A percentile compares a stretch with the other conserved stretches of the same genome.
phyloP scores from a whole-genome alignment of 2,113 vertebrate species.

The Hydrolagus affinis region DNA sequence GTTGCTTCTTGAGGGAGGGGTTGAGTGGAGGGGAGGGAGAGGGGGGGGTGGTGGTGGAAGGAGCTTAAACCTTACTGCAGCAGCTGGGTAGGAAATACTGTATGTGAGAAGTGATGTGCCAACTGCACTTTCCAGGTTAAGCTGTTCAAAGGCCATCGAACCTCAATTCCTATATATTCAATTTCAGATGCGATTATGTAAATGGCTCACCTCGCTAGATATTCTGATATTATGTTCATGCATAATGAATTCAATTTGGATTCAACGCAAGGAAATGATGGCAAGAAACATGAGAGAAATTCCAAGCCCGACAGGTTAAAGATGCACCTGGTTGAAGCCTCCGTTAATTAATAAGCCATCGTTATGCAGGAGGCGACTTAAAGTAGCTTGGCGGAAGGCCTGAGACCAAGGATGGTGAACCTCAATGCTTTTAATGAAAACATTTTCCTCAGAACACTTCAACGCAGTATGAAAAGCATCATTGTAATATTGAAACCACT shows the following conservation, averaged over 20 bases:
- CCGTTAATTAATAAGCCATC: not conserved
- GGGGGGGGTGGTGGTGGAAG: too few relatives aligned
- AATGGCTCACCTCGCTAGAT: not conserved
- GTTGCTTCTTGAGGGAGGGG: too few relatives aligned
- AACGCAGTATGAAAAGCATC: slow-evolving; percentile 12
- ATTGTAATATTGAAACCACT: slow-evolving; percentile 31
- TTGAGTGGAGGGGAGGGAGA: too few relatives aligned
- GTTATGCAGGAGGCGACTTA: slow-evolving; percentile 10
- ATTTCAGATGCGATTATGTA: not conserved
- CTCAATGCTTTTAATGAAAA: slow-evolving; percentile 27
- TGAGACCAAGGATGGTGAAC: slow-evolving; percentile 15
- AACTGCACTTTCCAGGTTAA: not conserved
- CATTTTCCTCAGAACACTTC: not conserved
- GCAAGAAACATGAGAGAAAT: slow-evolving; percentile 11
- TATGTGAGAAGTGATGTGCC: not conserved
- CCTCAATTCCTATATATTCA: not conserved
- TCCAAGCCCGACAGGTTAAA: slow-evolving; percentile 10
- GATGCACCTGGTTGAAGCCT: not conserved
- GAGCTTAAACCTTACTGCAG: too few relatives aligned
- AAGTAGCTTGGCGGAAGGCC: slow-evolving; percentile 8
- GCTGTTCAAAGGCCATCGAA: not conserved
- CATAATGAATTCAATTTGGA: too few relatives aligned
- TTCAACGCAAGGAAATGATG: not conserved
- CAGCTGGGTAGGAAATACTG: too few relatives aligned
- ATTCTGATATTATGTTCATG: slow-evolving; percentile 2